Conservation (phyloP, 53 echinoderm and acorn worm genomes). For the Mesocentrotus franciscanus region DNA sequence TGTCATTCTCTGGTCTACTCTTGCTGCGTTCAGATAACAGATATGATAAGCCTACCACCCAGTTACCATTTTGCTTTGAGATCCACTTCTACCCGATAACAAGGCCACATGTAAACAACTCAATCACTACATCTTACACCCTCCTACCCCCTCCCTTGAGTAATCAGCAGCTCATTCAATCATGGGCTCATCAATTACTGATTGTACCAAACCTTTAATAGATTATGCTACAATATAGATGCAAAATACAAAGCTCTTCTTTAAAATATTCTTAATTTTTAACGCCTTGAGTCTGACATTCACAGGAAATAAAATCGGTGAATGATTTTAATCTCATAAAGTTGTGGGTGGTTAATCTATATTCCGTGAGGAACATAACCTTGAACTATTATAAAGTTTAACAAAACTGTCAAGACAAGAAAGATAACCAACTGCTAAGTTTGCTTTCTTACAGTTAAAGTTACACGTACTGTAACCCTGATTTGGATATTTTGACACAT, state of each 20-base stretch:
- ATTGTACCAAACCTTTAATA: neutral
- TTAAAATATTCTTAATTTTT: neutral
- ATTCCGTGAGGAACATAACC: neutral
- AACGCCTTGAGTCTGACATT: neutral
- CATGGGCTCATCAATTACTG: too few species aligned
- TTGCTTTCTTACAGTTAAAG: neutral
- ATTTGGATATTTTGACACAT: neutral
- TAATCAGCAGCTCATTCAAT: too few species aligned
- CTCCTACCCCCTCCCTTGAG: too few species aligned
- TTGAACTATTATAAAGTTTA: neutral
- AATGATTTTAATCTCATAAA: neutral
- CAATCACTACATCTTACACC: too few species aligned
- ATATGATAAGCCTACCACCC: neutral
- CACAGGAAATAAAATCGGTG: neutral
- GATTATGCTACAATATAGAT: too few species aligned
- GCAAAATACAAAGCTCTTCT: neutral
- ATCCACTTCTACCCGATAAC: neutral
- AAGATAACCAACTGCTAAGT: neutral
- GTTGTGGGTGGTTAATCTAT: constrained; percentile 7
- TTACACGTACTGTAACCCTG: neutral
- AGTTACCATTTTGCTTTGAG: neutral
- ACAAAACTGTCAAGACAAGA: neutral
- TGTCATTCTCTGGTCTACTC: neutral
- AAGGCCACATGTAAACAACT: too few species aligned
- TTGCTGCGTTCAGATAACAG: neutral